Conservation (phyloP, 2,797 vertebrate genomes). For the Lacerta agilis region DNA sequence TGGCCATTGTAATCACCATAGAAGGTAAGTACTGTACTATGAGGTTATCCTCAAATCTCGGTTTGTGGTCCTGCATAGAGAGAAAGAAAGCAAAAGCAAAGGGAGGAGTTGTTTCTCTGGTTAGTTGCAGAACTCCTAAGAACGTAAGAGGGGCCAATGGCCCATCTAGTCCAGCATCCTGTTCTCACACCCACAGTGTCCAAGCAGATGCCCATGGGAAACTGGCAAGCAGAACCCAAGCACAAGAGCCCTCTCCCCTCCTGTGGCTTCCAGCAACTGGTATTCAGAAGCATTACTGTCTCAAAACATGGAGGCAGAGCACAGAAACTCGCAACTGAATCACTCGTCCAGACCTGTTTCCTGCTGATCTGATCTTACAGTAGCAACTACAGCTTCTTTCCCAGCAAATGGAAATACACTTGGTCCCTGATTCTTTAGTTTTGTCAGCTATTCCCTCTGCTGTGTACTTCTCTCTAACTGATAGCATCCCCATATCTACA, state of each 20-base stretch:
- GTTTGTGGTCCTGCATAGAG: conserved; percentile 43
- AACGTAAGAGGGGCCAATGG: too few species aligned
- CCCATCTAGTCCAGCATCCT: too few species aligned
- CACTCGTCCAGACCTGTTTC: neutral
- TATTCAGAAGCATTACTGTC: too few species aligned
- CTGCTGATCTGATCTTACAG: neutral
- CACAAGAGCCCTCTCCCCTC: too few species aligned
- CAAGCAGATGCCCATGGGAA: too few species aligned
- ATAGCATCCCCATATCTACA: neutral
- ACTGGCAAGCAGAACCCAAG: too few species aligned
- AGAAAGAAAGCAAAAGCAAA: conserved; percentile 13
- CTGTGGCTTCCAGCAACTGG: too few species aligned
- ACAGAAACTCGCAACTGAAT: accelerated
- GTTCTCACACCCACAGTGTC: too few species aligned
- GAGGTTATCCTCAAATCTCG: conserved; percentile 76
- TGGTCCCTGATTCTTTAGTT: neutral
- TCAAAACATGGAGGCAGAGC: too few species aligned
- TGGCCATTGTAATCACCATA: conserved; percentile 93
- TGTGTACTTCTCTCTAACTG: neutral
- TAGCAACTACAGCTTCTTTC: neutral
- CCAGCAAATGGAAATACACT: neutral
- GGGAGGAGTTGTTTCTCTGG: neutral
- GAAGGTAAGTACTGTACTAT: conserved; percentile 95
- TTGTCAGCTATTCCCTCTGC: neutral
- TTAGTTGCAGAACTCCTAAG: neutral